Evolutionary conservation across 2,113 vertebrate species (phyloP).

Genomic region (Eupsittula cactorum): DNA sequence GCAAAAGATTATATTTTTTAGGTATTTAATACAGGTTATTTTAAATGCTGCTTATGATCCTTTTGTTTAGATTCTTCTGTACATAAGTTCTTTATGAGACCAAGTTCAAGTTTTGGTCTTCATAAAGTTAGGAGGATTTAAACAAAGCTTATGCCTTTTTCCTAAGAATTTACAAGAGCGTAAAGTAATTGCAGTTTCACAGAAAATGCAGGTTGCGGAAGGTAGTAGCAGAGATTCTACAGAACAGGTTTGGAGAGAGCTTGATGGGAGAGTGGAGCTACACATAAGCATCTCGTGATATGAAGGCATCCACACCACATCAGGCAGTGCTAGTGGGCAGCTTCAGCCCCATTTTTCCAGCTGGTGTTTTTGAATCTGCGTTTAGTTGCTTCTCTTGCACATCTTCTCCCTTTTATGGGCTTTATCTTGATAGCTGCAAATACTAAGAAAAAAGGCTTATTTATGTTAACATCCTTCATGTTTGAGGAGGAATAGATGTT

Average conservation of each 20-base stretch:
- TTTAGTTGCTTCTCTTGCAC: neutral
- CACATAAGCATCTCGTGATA: neutral
- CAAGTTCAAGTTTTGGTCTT: slow-evolving; percentile 1
- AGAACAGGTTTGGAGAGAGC: neutral
- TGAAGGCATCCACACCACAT: neutral
- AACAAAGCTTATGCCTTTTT: neutral
- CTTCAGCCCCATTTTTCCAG: neutral
- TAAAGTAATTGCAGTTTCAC: neutral
- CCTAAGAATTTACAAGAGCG: neutral
- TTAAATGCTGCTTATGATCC: slow-evolving; percentile 5
- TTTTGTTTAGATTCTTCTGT: neutral
- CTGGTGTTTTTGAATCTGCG: neutral
- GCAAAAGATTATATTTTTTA: slow-evolving; percentile 53
- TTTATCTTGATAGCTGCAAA: neutral
- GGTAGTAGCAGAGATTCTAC: neutral
- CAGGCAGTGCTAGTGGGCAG: neutral
- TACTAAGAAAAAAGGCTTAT: neutral
- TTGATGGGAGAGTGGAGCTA: neutral
- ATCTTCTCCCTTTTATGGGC: neutral
- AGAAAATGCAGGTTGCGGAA: neutral
- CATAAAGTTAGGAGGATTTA: neutral
- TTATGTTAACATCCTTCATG: neutral
- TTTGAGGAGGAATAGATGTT: neutral
- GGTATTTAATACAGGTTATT: slow-evolving; percentile 23
- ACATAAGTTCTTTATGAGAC: neutral